A percentile compares a stretch with the other conserved stretches of the same genome.
Conservation (phyloP, 1,140 invertebrate species). For the Drosophila asahinai region DNA sequence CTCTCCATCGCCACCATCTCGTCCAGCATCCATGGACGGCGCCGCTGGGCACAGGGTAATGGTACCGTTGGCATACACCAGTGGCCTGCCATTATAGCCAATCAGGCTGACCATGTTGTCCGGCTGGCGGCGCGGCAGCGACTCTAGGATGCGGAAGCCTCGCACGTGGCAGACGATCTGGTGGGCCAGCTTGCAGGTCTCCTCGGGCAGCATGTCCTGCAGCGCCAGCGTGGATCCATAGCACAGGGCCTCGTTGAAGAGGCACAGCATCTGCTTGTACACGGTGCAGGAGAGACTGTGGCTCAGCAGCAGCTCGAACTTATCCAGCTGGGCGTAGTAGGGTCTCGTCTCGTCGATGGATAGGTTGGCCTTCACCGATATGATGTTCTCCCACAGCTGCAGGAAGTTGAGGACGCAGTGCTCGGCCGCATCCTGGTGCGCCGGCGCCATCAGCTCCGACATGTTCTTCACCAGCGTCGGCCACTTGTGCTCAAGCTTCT, state of each 20-base stretch:
- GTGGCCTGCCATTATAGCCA: constrained; percentile 85
- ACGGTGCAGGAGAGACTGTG: constrained; percentile 91
- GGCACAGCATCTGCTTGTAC: constrained; percentile 92
- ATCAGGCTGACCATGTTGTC: constrained; percentile 87
- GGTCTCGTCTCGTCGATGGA: constrained; percentile 95
- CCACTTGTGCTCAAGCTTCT: constrained; percentile 93
- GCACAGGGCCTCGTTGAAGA: constrained; percentile 95
- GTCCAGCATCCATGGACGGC: neutral
- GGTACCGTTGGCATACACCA: constrained; percentile 56
- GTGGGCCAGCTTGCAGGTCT: constrained; percentile 94
- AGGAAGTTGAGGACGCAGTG: constrained; percentile 93
- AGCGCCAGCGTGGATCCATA: constrained; percentile 95
- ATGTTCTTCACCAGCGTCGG: constrained; percentile 90
- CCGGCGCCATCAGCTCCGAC: constrained; percentile 86
- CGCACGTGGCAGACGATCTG: constrained; percentile 93
- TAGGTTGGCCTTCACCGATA: constrained; percentile 95
- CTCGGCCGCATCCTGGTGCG: constrained; percentile 87
- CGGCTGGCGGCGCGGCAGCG: constrained; percentile 85
- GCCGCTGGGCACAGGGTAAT: constrained; percentile 16
- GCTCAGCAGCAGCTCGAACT: constrained; percentile 90
- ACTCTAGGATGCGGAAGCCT: constrained; percentile 91
- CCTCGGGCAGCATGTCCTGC: constrained; percentile 93
- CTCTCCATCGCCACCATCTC: constrained; percentile 54
- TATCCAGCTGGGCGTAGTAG: constrained; percentile 93
- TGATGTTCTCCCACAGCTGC: constrained; percentile 95